A percentile compares a stretch with the other conserved stretches of the same genome.
phyloP scores from a whole-genome alignment of 1,140 invertebrate species.

The Microvelia longipes region DNA sequence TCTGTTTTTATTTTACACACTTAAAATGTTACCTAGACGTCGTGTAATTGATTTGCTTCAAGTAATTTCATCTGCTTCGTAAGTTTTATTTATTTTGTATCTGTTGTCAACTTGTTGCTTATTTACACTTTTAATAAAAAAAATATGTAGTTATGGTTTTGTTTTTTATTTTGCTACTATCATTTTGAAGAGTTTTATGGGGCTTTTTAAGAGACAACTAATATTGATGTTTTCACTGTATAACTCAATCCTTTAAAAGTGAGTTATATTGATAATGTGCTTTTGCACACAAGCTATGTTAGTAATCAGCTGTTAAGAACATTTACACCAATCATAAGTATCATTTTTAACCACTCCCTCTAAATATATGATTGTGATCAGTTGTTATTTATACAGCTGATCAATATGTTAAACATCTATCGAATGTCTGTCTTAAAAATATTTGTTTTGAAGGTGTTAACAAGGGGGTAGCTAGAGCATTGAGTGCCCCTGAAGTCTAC shows the following conservation, averaged over 20 bases:
- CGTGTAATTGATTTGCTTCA: conserved; percentile 15
- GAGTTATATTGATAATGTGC: neutral
- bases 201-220: neutral
- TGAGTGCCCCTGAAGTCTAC: no score
- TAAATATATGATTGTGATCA: no score
- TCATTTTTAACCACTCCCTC: no score
- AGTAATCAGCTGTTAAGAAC: no score
- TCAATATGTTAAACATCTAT: no score
- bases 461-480: no score
- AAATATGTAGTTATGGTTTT: neutral
- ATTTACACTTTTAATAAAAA: neutral
- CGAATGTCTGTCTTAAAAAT: no score
- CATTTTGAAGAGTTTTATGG: neutral
- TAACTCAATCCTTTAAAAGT: neutral
- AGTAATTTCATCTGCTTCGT: conserved; percentile 10
- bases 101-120: neutral
- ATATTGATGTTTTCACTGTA: neutral
- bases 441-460: no score
- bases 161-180: neutral
- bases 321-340: no score
- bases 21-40: conserved; percentile 9
- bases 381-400: no score
- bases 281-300: no score
- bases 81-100: conserved; percentile 6
- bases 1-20: no score